phyloP scores from a whole-genome alignment of 2,888 invertebrate species.

The Drosophila buzzatii region DNA sequence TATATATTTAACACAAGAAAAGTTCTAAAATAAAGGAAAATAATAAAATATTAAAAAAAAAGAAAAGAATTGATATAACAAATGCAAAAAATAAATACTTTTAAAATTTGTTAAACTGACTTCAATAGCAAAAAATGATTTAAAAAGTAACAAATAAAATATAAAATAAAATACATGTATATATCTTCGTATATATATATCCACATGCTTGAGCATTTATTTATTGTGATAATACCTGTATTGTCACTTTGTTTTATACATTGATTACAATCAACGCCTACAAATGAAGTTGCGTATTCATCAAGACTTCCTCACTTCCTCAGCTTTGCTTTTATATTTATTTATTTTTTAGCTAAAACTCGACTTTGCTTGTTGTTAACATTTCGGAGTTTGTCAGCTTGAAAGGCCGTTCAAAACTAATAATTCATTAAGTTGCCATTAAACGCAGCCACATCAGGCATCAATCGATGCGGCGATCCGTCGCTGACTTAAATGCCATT shows the following conservation, averaged over 20 bases:
- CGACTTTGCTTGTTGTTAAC: conserved; percentile 36
- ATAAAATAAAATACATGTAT: background rate
- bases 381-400: conserved; percentile 43
- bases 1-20: no score
- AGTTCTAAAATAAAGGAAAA: no score
- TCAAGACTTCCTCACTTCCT: conserved; percentile 38
- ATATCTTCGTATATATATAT: background rate
- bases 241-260: conserved; percentile 4
- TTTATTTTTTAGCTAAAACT: conserved; percentile 27
- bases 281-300: conserved; percentile 1
- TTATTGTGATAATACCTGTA: background rate
- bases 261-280: conserved; percentile 17
- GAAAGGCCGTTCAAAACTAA: conserved; percentile 56
- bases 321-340: conserved; percentile 13
- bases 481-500: conserved; percentile 70
- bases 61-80: background rate
- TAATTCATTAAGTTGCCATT: conserved; percentile 79
- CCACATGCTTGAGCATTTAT: no score
- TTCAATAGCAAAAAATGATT: background rate
- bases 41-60: no score
- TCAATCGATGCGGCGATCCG: conserved; percentile 36
- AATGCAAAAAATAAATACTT: background rate
- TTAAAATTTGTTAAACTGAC: background rate
- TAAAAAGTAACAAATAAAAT: background rate
- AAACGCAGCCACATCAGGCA: conserved; percentile 45